Evolutionary conservation across 2,888 invertebrate genomes (phyloP), one percentile per base, ranked within the genome.

Genomic region (Synergus gifuensis): DNA sequence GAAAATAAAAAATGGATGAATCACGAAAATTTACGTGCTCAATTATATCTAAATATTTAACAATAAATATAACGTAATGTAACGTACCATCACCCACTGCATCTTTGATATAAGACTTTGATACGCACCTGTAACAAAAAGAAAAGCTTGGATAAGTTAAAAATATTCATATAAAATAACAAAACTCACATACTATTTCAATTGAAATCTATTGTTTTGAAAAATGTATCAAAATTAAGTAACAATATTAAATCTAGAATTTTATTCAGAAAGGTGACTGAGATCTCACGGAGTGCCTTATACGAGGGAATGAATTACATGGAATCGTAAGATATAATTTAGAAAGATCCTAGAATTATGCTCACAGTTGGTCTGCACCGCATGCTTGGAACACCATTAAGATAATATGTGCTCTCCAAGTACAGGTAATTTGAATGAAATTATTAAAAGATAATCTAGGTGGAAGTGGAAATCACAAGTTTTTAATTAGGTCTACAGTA

Each of bases 121-220:
- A 63, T 67, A 67, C 67, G 12, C 11, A 67, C 67, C 67, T 67
- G 67, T 9, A 67, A 67, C 46, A 67, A 22, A 67, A 67, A 67
- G 12, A 67, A 46, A 14, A 66, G 11, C 9, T 44, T 67, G 0
- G 4, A 11, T 16, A 67, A 18, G 4, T 14, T 46, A 46, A 46
- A 4, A 46, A 46, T 46, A 14, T 14, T 46, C 46, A 12, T 64
- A 16, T 64, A 16, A 64, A 36, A 62, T 14, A 46, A 46, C 14
- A 44, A 44, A 44, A 44, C 11, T 44, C 12, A 54, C 16, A 16
- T 36, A 7, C 0, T 36, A 36, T 22, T 22, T 2, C 4, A 60
- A 11, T 22, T 22, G n/a, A n/a, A 58, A 18, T 4, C 14, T 42
- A 18, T 18, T 16, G n/a, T 42, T n/a, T 66, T 3, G 14, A 63